Conservation (phyloP, 2,797 vertebrate species). For the Tauraco hartlaubi region DNA sequence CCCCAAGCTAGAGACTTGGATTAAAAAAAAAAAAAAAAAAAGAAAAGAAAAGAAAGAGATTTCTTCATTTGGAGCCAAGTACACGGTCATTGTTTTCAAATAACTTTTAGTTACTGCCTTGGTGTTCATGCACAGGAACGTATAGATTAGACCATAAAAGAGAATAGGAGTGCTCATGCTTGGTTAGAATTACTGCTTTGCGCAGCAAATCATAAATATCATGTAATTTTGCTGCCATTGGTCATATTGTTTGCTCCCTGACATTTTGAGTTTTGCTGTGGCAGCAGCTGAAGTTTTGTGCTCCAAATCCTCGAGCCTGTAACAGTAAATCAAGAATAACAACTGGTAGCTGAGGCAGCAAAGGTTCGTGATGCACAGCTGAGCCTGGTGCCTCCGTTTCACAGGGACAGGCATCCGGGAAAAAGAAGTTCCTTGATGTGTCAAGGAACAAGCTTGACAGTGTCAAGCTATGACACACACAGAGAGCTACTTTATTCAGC, state of each 20-base stretch:
- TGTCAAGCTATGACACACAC: background rate
- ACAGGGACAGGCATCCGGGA: background rate
- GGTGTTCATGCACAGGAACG: background rate
- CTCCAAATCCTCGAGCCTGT: background rate
- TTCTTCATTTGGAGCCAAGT: background rate
- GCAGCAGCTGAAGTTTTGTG: constrained; percentile 10
- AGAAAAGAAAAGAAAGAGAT: background rate
- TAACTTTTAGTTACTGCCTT: background rate
- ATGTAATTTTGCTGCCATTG: background rate
- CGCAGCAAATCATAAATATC: background rate
- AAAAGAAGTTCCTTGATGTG: background rate
- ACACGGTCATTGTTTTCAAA: background rate
- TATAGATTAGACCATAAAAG: background rate
- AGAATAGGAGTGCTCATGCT: background rate
- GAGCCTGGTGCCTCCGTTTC: background rate
- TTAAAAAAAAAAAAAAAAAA: background rate
- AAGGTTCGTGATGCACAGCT: background rate
- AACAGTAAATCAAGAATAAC: background rate
- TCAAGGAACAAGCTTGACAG: no score
- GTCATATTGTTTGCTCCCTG: background rate
- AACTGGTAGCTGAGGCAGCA: background rate
- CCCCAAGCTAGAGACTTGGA: background rate
- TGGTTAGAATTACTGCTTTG: constrained; percentile 6
- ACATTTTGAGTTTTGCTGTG: background rate
- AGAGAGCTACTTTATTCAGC: background rate